Evolutionary conservation across 1,140 invertebrate species (phyloP).

Genomic region (Acyrthosiphon pisum): DNA sequence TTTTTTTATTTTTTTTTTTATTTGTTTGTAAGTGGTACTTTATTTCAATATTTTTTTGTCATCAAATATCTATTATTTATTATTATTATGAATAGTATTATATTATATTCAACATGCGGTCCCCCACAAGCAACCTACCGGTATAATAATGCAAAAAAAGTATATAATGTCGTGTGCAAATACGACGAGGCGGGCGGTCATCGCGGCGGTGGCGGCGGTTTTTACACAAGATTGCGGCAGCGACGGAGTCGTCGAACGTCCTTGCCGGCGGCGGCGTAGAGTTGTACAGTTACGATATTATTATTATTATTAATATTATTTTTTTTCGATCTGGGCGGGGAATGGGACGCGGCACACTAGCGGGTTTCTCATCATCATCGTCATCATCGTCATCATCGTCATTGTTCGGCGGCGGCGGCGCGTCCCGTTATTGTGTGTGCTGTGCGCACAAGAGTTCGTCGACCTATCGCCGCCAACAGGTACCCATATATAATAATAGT

Average conservation of each 20-base stretch:
- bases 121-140: background rate
- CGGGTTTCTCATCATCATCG: conserved; percentile 26
- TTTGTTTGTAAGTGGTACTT: background rate
- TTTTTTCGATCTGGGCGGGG: background rate
- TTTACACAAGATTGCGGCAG: background rate
- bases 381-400: background rate
- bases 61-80: no score
- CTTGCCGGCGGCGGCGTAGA: conserved; percentile 8
- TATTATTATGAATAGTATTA: no score
- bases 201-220: background rate
- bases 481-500: background rate
- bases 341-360: background rate
- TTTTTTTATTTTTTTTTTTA: background rate
- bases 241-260: conserved; percentile 42
- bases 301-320: conserved; percentile 5
- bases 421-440: conserved; percentile 32
- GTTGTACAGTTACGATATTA: conserved; percentile 29
- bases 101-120: background rate
- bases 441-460: conserved; percentile 35
- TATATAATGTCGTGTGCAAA: background rate
- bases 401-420: conserved; percentile 45
- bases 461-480: conserved; percentile 13
- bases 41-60: background rate
- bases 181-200: background rate
- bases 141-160: background rate